Evolutionary conservation across 2,797 vertebrate genomes (phyloP).

Genomic region (Heteromormyrus szaboi): DNA sequence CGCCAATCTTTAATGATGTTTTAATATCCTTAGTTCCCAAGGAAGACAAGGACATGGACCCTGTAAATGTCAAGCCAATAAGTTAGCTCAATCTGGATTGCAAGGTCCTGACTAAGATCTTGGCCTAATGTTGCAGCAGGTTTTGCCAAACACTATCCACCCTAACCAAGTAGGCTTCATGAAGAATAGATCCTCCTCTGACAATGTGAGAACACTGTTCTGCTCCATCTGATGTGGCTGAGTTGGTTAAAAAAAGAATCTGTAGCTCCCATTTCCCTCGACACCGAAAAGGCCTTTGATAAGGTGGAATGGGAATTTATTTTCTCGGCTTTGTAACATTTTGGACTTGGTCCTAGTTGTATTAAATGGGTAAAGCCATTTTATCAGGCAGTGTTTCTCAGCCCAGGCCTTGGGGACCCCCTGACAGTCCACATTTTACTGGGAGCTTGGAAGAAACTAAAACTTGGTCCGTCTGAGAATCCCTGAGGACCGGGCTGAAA

Average conservation of each 20-base stretch:
- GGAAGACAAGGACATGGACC: neutral
- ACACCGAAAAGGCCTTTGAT: constrained; percentile 1
- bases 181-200: neutral
- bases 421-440: neutral
- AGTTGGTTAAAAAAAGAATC: neutral
- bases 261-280: neutral
- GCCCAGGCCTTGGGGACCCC: neutral
- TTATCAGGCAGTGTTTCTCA: neutral
- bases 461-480: neutral
- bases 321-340: neutral
- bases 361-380: neutral
- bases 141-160: neutral
- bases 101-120: neutral
- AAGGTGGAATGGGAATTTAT: neutral
- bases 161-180: neutral
- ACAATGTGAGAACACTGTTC: neutral
- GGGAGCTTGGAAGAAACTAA: neutral
- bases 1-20: constrained; percentile 12
- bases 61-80: neutral
- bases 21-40: neutral
- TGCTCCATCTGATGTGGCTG: neutral
- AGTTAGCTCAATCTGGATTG: neutral
- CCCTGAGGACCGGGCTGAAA: neutral
- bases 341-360: neutral
- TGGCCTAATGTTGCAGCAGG: neutral